These are phyloP conservation scores for Napeogenes inachia DNA, from an alignment of 2,888 invertebrate species.

Conservation along the genomic window DNA sequence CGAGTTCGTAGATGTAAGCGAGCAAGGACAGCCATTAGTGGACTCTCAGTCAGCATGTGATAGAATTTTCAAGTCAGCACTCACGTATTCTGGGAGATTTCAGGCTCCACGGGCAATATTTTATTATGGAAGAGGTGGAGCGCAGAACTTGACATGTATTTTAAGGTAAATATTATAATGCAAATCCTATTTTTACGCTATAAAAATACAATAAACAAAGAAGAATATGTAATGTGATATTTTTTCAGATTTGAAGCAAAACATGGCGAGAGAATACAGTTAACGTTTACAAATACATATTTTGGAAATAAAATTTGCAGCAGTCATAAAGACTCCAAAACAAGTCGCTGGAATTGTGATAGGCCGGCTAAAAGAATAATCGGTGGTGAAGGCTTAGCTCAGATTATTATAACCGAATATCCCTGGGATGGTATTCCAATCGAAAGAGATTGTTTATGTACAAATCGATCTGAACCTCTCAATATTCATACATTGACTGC, in stretches of 20 bases:
- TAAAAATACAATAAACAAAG: background rate
- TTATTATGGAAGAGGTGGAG: slow-evolving; percentile 88
- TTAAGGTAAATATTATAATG: slow-evolving; percentile 68
- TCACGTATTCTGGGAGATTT: slow-evolving; percentile 79
- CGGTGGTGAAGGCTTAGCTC: slow-evolving; percentile 76
- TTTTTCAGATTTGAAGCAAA: slow-evolving; percentile 81
- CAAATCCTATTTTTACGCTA: background rate
- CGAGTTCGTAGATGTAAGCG: slow-evolving; percentile 87
- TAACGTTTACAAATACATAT: slow-evolving; percentile 82
- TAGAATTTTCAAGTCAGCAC: slow-evolving; percentile 77
- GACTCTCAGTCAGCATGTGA: slow-evolving; percentile 81
- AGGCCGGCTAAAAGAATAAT: slow-evolving; percentile 65
- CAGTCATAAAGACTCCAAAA: slow-evolving; percentile 81
- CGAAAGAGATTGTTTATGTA: slow-evolving; percentile 85
- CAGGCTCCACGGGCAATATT: slow-evolving; percentile 88
- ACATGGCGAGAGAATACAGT: slow-evolving; percentile 81
- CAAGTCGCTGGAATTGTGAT: slow-evolving; percentile 84
- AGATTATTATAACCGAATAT: slow-evolving; percentile 81
- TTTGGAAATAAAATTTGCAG: slow-evolving; percentile 83
- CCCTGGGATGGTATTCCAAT: slow-evolving; percentile 83
- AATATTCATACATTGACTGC: slow-evolving; percentile 83
- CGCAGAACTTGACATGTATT: slow-evolving; percentile 84
- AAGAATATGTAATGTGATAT: slow-evolving; percentile 16
- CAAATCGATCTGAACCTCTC: slow-evolving; percentile 81
- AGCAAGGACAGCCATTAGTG: slow-evolving; percentile 79